phyloP scores from a whole-genome alignment of 2,113 vertebrate species.

The Lamprologus callipterus region DNA sequence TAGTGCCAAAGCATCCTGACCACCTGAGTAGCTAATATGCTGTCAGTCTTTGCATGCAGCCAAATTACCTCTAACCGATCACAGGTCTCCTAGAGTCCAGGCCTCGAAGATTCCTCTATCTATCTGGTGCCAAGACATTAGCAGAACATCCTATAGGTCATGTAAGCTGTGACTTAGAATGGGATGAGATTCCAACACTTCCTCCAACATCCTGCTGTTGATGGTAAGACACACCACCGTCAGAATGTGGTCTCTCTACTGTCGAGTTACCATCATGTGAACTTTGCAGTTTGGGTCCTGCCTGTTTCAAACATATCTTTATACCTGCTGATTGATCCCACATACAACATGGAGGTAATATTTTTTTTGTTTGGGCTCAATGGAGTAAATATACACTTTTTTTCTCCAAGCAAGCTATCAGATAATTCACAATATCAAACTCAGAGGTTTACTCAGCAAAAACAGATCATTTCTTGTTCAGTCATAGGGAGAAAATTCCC shows the following conservation, averaged over 20 bases:
- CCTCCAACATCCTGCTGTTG: not conserved
- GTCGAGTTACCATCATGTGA: fast-evolving
- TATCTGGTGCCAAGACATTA: not conserved
- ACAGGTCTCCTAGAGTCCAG: not conserved
- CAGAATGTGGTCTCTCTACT: not conserved
- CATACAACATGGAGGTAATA: not conserved
- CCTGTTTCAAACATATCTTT: not conserved
- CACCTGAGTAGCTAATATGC: not conserved
- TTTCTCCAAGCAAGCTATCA: not conserved
- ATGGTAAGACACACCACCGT: not conserved
- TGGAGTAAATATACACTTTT: not conserved
- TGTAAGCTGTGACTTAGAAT: not conserved
- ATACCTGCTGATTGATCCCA: not conserved
- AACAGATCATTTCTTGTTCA: not conserved
- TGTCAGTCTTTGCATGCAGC: not conserved
- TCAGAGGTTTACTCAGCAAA: not conserved
- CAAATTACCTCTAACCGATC: not conserved
- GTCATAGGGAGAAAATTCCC: not conserved
- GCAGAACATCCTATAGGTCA: not conserved
- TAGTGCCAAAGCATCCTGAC: not conserved
- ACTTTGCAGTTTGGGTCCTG: not conserved
- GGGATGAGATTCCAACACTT: not conserved
- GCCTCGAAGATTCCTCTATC: not conserved
- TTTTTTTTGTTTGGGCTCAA: not conserved
- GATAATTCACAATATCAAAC: not conserved